These are phyloP conservation scores for Trididemnum clinides DNA, from an alignment of 23 tunicate species.

Conservation along the genomic window DNA sequence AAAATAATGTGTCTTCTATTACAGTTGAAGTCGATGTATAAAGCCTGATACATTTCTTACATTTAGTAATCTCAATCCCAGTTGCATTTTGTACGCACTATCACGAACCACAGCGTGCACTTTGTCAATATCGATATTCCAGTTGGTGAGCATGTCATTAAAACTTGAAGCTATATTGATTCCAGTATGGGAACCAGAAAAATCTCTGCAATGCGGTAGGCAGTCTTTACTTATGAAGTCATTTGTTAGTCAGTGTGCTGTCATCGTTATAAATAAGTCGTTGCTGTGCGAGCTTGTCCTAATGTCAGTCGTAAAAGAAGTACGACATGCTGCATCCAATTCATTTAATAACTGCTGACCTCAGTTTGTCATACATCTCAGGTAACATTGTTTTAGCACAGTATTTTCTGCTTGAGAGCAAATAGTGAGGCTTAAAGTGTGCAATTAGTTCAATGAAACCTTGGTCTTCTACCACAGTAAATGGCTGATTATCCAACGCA, in stretches of 20 bases:
- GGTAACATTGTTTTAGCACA: neutral
- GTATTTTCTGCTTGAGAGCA: neutral
- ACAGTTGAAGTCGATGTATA: no score
- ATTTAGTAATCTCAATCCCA: neutral
- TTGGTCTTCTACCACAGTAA: slow-evolving; percentile 1
- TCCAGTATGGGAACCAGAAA: neutral
- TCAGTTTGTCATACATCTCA: neutral
- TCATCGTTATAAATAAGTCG: neutral
- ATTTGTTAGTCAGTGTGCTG: neutral
- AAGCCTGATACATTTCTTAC: no score
- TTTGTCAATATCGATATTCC: neutral
- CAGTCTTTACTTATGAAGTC: neutral
- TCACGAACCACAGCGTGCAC: neutral
- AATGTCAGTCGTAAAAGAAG: neutral
- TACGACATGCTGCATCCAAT: neutral
- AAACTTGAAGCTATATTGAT: neutral
- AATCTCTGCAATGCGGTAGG: neutral
- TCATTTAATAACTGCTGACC: neutral
- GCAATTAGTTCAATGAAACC: slow-evolving; percentile 13
- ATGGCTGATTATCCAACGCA: neutral
- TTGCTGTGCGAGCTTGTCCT: neutral
- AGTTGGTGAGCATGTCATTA: neutral
- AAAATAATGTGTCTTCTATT: no score
- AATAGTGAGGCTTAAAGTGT: slow-evolving; percentile 1
- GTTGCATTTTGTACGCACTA: neutral